phyloP scores from a whole-genome alignment of 2,888 invertebrate species.

The Macrosiphum euphorbiae region DNA sequence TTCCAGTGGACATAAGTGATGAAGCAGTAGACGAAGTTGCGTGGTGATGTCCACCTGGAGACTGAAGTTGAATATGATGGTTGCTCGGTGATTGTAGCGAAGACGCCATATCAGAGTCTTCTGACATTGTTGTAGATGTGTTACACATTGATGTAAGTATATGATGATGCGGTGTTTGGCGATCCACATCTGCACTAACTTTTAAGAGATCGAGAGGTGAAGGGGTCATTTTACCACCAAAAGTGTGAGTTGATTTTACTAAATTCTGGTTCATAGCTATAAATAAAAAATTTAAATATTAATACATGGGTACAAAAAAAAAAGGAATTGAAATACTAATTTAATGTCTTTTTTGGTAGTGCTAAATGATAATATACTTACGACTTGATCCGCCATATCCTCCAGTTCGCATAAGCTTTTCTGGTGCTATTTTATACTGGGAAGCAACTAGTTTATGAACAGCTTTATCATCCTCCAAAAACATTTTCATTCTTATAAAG shows the following conservation, averaged over 20 bases:
- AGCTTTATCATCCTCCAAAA: slow-evolving; percentile 94
- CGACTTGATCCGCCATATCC: slow-evolving; percentile 86
- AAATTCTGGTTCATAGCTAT: slow-evolving; percentile 66
- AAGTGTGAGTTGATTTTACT: slow-evolving; percentile 66
- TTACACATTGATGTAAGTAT: slow-evolving; percentile 66
- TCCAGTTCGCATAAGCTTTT: slow-evolving; percentile 96
- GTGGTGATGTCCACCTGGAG: slow-evolving; percentile 52
- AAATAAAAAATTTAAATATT: slow-evolving; percentile 29
- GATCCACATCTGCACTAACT: slow-evolving; percentile 64
- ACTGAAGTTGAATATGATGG: slow-evolving; percentile 60
- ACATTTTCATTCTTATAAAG: slow-evolving; percentile 98
- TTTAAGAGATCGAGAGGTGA: slow-evolving; percentile 64
- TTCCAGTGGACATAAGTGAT: slow-evolving; percentile 35
- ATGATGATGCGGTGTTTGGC: slow-evolving; percentile 65
- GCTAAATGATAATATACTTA: slow-evolving; percentile 70
- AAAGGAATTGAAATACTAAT: not conserved
- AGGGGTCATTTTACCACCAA: slow-evolving; percentile 66
- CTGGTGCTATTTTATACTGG: slow-evolving; percentile 98
- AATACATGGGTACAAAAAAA: not conserved
- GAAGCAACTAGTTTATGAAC: slow-evolving; percentile 96
- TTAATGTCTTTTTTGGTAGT: not conserved
- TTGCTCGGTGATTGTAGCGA: slow-evolving; percentile 56
- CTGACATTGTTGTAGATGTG: slow-evolving; percentile 57
- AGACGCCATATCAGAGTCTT: slow-evolving; percentile 60
- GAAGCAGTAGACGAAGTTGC: slow-evolving; percentile 41